Evolutionary conservation across 2,113 vertebrate genomes (phyloP).

Genomic region (Lasiurus borealis): DNA sequence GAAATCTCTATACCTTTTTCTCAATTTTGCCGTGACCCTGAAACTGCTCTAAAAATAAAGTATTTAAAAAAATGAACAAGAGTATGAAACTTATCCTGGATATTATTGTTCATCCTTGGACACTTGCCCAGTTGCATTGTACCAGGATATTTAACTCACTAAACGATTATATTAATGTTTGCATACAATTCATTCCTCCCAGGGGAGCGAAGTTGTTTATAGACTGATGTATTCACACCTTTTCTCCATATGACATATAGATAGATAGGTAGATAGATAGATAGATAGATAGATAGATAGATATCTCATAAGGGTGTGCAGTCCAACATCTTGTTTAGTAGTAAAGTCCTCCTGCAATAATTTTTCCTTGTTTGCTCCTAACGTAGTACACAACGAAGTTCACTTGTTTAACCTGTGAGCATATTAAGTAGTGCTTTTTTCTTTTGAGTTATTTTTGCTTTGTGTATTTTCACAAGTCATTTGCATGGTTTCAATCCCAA

Average conservation of each 20-base stretch:
- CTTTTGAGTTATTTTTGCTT: conserved; percentile 29
- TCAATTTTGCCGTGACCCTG: background rate
- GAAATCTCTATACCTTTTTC: background rate
- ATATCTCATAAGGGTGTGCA: background rate
- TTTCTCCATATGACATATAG: background rate
- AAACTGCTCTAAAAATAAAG: background rate
- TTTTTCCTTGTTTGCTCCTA: background rate
- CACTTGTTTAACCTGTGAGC: conserved; percentile 34
- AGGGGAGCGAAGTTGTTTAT: background rate
- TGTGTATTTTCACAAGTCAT: background rate
- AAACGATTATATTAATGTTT: background rate
- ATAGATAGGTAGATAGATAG: too few species aligned
- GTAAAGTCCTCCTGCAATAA: background rate
- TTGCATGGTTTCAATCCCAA: background rate
- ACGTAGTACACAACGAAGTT: background rate
- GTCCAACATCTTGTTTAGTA: background rate
- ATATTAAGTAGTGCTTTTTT: background rate
- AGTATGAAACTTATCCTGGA: background rate
- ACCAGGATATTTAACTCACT: background rate
- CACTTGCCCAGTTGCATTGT: background rate
- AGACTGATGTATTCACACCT: background rate
- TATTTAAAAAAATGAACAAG: background rate
- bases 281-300: too few species aligned
- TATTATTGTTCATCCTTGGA: background rate
- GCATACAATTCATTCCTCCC: background rate